These are phyloP conservation scores for Cydia pomonella DNA, from an alignment of 1,140 invertebrate genomes.

Conservation along the genomic window DNA sequence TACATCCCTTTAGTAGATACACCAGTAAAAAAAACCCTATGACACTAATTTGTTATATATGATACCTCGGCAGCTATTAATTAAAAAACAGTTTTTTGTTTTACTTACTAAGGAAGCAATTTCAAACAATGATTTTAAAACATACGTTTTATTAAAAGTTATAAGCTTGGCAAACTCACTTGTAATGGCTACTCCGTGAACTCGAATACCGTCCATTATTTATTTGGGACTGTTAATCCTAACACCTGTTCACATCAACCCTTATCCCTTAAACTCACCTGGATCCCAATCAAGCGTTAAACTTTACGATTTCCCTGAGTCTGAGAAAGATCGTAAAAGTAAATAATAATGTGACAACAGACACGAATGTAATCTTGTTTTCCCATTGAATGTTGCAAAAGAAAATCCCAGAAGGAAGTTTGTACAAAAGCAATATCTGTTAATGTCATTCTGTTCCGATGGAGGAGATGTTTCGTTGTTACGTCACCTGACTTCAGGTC, in stretches of 20 bases:
- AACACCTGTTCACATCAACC: slow-evolving; percentile 1
- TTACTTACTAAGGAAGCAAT: not conserved
- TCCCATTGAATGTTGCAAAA: slow-evolving; percentile 23
- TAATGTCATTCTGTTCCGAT: slow-evolving; percentile 28
- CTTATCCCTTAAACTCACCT: not conserved
- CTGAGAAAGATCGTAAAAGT: slow-evolving; percentile 10
- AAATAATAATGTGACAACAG: slow-evolving; percentile 30
- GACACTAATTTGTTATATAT: not conserved
- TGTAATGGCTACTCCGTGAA: not conserved
- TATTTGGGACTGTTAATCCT: slow-evolving; percentile 1
- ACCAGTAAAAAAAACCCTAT: not conserved
- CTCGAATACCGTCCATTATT: not conserved
- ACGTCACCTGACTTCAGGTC: not conserved
- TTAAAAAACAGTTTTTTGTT: not conserved
- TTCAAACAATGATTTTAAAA: not conserved
- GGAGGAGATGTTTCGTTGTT: not conserved
- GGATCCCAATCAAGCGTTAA: slow-evolving; percentile 25
- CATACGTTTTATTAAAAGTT: not conserved
- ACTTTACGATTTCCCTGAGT: slow-evolving; percentile 18
- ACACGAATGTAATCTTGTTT: slow-evolving; percentile 26
- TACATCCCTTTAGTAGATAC: no score
- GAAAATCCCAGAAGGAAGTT: slow-evolving; percentile 24
- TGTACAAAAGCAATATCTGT: slow-evolving; percentile 28
- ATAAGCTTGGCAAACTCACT: not conserved
- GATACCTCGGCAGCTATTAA: no score